phyloP scores from a whole-genome alignment of 2,113 vertebrate genomes.

The Apodemus speciosus region DNA sequence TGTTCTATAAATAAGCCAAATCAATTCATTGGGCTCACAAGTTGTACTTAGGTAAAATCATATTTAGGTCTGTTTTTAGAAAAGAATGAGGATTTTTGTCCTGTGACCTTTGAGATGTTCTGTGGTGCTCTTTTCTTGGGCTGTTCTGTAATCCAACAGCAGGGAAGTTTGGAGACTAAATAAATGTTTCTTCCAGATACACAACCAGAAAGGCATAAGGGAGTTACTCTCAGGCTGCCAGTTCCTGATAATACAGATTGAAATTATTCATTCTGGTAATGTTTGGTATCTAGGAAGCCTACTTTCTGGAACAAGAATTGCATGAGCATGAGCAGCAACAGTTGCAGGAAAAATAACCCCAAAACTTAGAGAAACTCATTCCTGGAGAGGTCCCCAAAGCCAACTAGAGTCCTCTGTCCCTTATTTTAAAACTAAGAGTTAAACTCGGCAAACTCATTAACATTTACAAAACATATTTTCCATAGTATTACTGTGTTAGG shows the following conservation, averaged over 20 bases:
- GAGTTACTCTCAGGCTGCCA: conserved; percentile 23
- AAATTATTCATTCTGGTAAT: conserved; percentile 56
- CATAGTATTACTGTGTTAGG: conserved; percentile 46
- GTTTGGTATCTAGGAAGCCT: conserved; percentile 43
- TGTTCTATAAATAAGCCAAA: not conserved
- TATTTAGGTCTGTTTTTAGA: not conserved
- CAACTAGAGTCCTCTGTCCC: conserved; percentile 58
- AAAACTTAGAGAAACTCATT: conserved; percentile 62
- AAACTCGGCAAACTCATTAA: conserved; percentile 11
- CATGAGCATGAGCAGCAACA: too few relatives aligned
- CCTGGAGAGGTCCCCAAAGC: not conserved
- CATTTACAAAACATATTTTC: conserved; percentile 62
- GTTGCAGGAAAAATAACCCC: not conserved
- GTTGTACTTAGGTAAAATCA: not conserved
- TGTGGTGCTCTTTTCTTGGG: not conserved
- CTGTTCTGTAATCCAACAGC: conserved; percentile 41
- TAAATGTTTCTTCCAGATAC: not conserved
- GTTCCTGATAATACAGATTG: conserved; percentile 38
- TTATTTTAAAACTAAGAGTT: conserved; percentile 62
- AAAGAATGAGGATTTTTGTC: not conserved
- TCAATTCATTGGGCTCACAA: not conserved
- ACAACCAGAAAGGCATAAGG: conserved; percentile 1
- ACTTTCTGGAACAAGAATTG: not conserved
- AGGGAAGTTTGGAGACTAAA: not conserved
- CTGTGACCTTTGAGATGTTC: conserved; percentile 3